Evolutionary conservation across 2,888 invertebrate genomes (phyloP), one percentile per base, ranked within the genome.

Genomic region (Drosophila siamana): DNA sequence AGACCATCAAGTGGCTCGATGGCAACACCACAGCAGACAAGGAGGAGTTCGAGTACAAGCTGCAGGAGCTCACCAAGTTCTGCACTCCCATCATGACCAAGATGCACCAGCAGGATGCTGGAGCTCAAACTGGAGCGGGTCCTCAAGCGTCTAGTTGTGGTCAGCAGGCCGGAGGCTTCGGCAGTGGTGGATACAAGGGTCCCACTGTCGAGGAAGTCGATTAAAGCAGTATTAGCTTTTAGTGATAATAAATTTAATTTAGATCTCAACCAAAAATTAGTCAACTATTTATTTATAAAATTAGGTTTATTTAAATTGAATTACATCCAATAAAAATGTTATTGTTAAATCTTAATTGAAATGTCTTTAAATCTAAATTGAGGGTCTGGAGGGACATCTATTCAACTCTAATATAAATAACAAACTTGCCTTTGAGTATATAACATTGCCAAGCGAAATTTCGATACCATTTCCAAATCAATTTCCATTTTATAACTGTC

Each of bases 1-100:
- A 94, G 48, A 93, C 94, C 30, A 91, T 96, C 51, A 93, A 93
- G 55, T 96, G 96, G 96, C 91, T 97, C 69, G 98, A 98, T 80
- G 92, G 92, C 36, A 97, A 97, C 89, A 94, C 94, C 1, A 93
- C 96, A 26, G 97, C 97, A 1, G 95, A 95, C 47, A 95, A 95
- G 85, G 94, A 95, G 4, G 97, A 97, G 80, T 95, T 94, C 74
- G 96, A 97, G 94, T 70, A 89, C 68, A 90, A 90, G 64, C 72
- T 90, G 74, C 75, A 90, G 62, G 88, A 90, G 56, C 51, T 93
- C 19, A 91, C 91, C 0, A 88, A 90, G 30, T 59, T 90, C 15
- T 93, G 93, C 81, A 91, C 91, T 47, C 91, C 74, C 89, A 93
- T 80, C 88, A 92, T 88, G 96, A 96, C 88, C 92, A 88, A 84